Evolutionary conservation across 2,888 invertebrate species (phyloP), one percentile per base, ranked within the genome.

Genomic region (Linhomoeus sp.): DNA sequence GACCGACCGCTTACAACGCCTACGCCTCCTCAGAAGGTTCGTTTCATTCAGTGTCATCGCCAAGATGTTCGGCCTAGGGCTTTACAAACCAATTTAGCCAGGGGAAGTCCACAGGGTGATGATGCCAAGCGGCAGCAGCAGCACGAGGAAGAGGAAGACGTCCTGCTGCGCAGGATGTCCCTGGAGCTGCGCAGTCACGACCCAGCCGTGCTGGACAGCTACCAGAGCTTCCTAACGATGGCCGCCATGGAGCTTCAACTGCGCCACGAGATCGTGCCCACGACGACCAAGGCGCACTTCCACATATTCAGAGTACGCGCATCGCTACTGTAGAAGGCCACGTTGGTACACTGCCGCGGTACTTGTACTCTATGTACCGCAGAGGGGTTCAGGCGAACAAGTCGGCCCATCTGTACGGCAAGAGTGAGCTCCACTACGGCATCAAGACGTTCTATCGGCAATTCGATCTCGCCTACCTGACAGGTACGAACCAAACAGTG

Each of bases 391-490:
- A 29, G 29, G 29, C 12, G 29, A 29, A 29, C 5, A 82, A 82
- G 64, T 82, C 84, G 41, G 82, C 82, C 35, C 84, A 84, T 65
- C 79, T 86, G 55, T 79, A 81, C 64, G 87, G 87, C 66, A 92
- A 92, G 60, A 87, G 90, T 67, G 75, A 79, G 62, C 85, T 86
- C 0, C 92, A 94, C 62, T 97, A 97, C 67, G 97, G 97, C 72
- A 76, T 80, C 20, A 75, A 94, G 56, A 94, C 94, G 2, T 81
- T 90, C 68, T 90, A 79, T 66, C 76, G 80, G 51, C 80, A 80
- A 59, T 52, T 55, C 46, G 53, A 53, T 72, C 90, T 60, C 77
- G 81, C 45, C 22, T 45, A 51, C 19, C 44, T 53, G 33, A 23
- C 42, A n/a, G 15, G 24, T n/a, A 9, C 5, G n/a, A 14, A 5